Conservation (phyloP, 2,888 invertebrate genomes). For the Campoletis raptor region DNA sequence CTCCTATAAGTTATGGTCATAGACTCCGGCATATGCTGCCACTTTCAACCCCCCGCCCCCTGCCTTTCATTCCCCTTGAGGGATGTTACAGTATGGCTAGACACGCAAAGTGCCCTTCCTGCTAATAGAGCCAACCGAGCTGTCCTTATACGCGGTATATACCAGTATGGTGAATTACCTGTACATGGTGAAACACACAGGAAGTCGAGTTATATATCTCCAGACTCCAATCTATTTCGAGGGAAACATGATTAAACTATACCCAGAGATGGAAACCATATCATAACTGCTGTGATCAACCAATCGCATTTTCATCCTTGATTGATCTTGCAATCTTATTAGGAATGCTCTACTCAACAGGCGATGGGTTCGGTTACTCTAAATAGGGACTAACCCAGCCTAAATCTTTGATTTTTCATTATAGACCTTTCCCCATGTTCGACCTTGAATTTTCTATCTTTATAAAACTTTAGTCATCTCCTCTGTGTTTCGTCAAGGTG, state of each 20-base stretch:
- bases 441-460: neutral
- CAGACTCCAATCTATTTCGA: conserved; percentile 59
- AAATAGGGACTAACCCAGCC: neutral
- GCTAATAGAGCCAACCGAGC: conserved; percentile 66
- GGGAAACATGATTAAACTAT: conserved; percentile 64
- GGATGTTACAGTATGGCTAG: conserved; percentile 69
- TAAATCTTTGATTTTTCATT: neutral
- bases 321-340: conserved; percentile 30
- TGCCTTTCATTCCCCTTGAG: conserved; percentile 56
- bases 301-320: conserved; percentile 52
- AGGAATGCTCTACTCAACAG: neutral
- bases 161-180: conserved; percentile 36
- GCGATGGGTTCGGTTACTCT: neutral
- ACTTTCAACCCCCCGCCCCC: conserved; percentile 30
- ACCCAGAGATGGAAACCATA: conserved; percentile 3
- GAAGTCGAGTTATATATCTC: conserved; percentile 45
- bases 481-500: neutral
- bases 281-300: conserved; percentile 36
- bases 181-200: conserved; percentile 27
- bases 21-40: conserved; percentile 64
- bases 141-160: conserved; percentile 44
- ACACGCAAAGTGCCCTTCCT: conserved; percentile 71
- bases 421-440: neutral
- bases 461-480: neutral
- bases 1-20: conserved; percentile 74